phyloP scores from a whole-genome alignment of 2,888 invertebrate species.

The Idaea dimidiata region DNA sequence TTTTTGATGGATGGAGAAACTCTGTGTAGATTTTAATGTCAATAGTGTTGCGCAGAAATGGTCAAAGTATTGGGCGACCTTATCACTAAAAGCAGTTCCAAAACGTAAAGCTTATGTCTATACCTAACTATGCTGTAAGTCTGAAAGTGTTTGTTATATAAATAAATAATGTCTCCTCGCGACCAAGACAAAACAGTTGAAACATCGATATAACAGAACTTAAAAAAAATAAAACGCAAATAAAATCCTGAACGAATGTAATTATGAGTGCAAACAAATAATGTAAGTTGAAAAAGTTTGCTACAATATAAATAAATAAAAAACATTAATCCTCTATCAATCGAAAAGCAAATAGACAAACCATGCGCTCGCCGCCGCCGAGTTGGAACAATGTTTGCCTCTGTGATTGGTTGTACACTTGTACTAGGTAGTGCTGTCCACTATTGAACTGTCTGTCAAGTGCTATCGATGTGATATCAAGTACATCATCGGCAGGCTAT shows the following conservation, averaged over 20 bases:
- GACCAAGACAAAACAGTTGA: too few species aligned
- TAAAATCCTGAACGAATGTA: too few species aligned
- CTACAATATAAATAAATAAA: slow-evolving; percentile 1
- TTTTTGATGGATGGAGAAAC: not conserved
- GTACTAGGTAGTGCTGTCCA: slow-evolving; percentile 15
- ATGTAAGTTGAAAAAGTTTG: too few species aligned
- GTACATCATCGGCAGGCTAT: slow-evolving; percentile 26
- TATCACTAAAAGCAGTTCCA: too few species aligned
- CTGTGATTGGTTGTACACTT: slow-evolving; percentile 46
- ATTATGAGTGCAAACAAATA: too few species aligned
- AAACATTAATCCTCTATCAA: slow-evolving; percentile 23
- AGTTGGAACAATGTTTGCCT: slow-evolving; percentile 40
- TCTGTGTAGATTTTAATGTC: not conserved
- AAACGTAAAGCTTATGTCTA: too few species aligned
- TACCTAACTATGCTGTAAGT: too few species aligned
- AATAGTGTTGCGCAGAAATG: not conserved
- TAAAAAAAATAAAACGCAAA: too few species aligned
- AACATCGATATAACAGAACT: too few species aligned
- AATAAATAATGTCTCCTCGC: too few species aligned
- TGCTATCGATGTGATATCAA: slow-evolving; percentile 34
- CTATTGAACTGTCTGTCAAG: slow-evolving; percentile 19
- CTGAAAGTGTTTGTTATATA: too few species aligned
- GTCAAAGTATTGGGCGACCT: too few species aligned
- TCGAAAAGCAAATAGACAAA: slow-evolving; percentile 33
- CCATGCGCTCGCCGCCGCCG: slow-evolving; percentile 8